A percentile compares a stretch with the other conserved stretches of the same genome.
phyloP scores from a whole-genome alignment of 2,113 vertebrate genomes.

The Chrysemys picta region DNA sequence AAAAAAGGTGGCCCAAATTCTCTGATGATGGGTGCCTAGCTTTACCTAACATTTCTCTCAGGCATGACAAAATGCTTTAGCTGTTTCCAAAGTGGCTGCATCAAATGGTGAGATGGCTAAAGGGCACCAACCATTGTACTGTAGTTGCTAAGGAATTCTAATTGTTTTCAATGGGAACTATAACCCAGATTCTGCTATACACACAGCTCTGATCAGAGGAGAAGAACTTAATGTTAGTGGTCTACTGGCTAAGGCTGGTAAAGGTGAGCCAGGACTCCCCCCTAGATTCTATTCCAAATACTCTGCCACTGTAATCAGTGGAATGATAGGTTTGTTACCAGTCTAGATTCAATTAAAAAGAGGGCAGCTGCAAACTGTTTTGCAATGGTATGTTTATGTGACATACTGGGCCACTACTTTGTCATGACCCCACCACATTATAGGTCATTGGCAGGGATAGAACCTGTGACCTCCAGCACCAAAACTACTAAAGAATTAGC shows the following conservation, averaged over 20 bases:
- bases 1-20: neutral
- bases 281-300: neutral
- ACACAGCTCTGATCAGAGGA: neutral
- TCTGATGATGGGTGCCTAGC: neutral
- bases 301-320: neutral
- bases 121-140: neutral
- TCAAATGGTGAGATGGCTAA: neutral
- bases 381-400: too few species aligned
- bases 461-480: neutral
- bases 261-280: neutral
- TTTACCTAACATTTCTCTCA: neutral
- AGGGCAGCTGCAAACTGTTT: neutral
- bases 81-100: neutral
- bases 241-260: neutral
- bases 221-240: neutral
- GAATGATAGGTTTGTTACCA: neutral
- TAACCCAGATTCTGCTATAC: neutral
- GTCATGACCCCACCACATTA: neutral
- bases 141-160: neutral
- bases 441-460: rapidly evolving
- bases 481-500: neutral
- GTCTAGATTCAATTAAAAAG: rapidly evolving
- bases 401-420: neutral
- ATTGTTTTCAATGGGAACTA: neutral
- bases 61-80: neutral